Base-by-base conservation (phyloP, 2,888 invertebrate genomes). In the Macaria notata region DNA sequence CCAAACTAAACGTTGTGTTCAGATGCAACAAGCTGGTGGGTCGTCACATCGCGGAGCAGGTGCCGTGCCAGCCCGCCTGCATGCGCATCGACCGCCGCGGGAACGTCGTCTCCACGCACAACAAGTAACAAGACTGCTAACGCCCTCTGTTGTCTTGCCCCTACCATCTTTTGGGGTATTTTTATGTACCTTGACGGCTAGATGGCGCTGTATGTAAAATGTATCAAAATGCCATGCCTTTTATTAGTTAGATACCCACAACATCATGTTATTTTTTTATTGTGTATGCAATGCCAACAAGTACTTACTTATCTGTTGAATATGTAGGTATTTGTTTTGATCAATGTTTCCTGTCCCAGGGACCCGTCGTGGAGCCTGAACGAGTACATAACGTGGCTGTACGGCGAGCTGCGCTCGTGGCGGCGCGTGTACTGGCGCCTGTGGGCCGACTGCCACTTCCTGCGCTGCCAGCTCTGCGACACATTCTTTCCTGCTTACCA, bases 381-480 rank as follows among this genome's bases (percentile, higher is more conserved):
- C 76, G 95, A 95, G 54, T 96, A 96, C 80, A 94, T 98, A 36
- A 83, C 94, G 44, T 94, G 94, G 74, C 82, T 98, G 60, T 95
- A 96, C 75, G 94, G 94, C 19, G 95, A 96, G 74, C 88, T 97
- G 57, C 95, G 96, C 63, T 95, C 95, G 0, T 98, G 98, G 98
- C 92, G 97, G 0, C 95, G 95, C 74, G 97, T 98, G 3, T 98
- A 98, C 85, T 98, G 98, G 98, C 93, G 96, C 45, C 87, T 98
- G 47, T 98, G 98, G 98, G 97, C 97, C 0, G 95, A 96, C 72
- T 95, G 97, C 64, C 98, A 98, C 84, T 97, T 95, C 84, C 89
- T 98, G 31, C 94, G 94, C 59, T 98, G 98, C 75, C 93, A 94
- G 48, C 93, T 94, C 3, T 98, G 98, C 75, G 95, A 96, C 73